Evolutionary conservation across 2,113 vertebrate species (phyloP), one percentile per base, ranked within the genome.

Genomic region (Pygoscelis antarcticus): DNA sequence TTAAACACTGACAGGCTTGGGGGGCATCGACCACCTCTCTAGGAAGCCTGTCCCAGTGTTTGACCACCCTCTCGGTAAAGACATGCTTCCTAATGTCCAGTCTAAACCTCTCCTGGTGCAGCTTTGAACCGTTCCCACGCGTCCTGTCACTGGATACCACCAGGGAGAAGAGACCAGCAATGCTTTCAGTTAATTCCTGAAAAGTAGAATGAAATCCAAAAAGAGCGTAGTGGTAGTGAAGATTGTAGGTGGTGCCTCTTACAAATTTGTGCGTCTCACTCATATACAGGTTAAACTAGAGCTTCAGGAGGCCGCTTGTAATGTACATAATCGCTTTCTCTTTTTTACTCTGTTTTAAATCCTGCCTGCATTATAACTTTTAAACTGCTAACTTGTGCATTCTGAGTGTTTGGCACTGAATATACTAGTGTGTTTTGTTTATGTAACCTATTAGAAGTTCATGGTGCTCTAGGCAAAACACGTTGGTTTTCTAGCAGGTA

Each of bases 321-420:
- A 36, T 60, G 64, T 32, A 64, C 83, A 65, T 58, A 75, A 85
- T 38, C 6, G 55, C 93, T 92, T 95, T 68, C 78, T 93, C 70
- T 82, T 66, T 66, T 55, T 60, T 27, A 8, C 80, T 58, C 44
- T n/a, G 42, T 69, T 87, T 87, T 72, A 76, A 92, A 95, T 88
- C 87, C 87, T 81, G 89, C 90, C 71, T 85, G 91, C 93, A 6
- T 69, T 84, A 15, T 93, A 97, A 97, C 94, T 89, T 93, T 49
- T 76, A 69, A 81, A 91, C 91, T 57, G 80, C 95, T 98, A 89
- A 93, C 93, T 55, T 57, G 62, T 65, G 90, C 69, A 51, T 91
- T 91, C 55, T 0, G 47, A 87, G 85, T 51, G 51, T 93, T 78
- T 75, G 71, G 74, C 93, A 68, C 92, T 85, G 82, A 87, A 71